A percentile compares a stretch with the other conserved stretches of the same genome.
Conservation (phyloP, 2,113 vertebrate genomes). For the Muscicapa adusta region DNA sequence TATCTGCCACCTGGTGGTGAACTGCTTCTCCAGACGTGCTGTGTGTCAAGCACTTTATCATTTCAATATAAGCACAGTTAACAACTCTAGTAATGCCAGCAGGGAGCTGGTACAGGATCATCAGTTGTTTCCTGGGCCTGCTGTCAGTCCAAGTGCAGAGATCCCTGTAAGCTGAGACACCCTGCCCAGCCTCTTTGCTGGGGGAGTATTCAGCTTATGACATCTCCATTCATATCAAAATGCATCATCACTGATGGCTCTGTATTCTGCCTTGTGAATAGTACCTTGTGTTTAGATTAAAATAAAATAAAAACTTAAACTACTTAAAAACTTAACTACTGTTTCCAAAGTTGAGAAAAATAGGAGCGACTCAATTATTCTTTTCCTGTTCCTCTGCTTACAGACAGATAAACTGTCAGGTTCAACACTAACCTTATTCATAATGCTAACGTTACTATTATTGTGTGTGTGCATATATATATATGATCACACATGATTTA, state of each 20-base stretch:
- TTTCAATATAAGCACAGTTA: not conserved
- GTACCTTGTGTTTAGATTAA: not conserved
- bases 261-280: not conserved
- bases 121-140: not conserved
- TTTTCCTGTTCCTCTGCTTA: not conserved
- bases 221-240: not conserved
- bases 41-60: not conserved
- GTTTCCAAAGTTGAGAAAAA: not conserved
- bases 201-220: not conserved
- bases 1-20: slow-evolving; percentile 24
- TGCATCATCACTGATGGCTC: not conserved
- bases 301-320: not conserved
- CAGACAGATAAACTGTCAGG: not conserved
- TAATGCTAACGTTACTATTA: not conserved
- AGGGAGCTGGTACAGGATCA: not conserved
- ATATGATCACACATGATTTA: rapidly evolving
- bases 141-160: not conserved
- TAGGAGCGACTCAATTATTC: not conserved
- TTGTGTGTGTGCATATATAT: not conserved
- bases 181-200: not conserved
- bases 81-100: not conserved
- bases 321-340: not conserved
- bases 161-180: not conserved
- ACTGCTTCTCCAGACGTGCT: not conserved
- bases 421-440: not conserved